Base-by-base conservation (phyloP, 2,797 vertebrate genomes). In the Spondyliosoma cantharus region DNA sequence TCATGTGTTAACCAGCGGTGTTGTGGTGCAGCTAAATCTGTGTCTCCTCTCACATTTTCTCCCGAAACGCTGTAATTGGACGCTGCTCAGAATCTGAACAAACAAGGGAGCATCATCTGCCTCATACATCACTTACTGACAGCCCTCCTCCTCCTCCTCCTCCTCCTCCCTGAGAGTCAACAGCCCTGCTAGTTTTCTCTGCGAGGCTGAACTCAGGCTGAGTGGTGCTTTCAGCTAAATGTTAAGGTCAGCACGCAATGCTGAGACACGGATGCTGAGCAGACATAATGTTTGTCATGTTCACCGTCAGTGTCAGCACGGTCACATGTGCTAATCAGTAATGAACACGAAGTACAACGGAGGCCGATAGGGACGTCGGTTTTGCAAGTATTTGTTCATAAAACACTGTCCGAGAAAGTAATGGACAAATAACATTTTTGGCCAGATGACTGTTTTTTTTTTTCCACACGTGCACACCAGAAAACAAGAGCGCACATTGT, bases 1-100 rank as follows among this genome's bases (percentile, higher is more conserved):
- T 67, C 22, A 25, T 29, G 37, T 74, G 78, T 69, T 73, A 87
- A 79, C 77, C 66, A 67, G 63, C 37, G 25, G 73, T 65, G 64
- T 49, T 68, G 67, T 59, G 69, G 81, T 73, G 19, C 17, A 78
- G 66, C 42, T 72, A 70, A 81, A 81, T 60, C 66, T 46, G 45
- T 54, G 64, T 42, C 61, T 74, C 17, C 53, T 37, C 63, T 67
- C 48, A 76, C 25, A 57, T 54, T 77, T 80, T 43, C 53, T 25
- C 24, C 27, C 48, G 61, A 64, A 81, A 27, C 37, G 53, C 69
- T 74, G 56, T 79, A 61, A 70, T 65, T 52, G 24, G 7, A 76
- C 27, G 70, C 4, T 59, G 15, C 32, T 48, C 24, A 29, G 19
- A 56, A 60, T 56, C 11, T 72, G n/a, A 54, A 59, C 70, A 71